A percentile compares a stretch with the other conserved stretches of the same genome.
These are phyloP conservation scores for Sardina pilchardus DNA, from an alignment of 2,113 vertebrate species.

Conservation along the genomic window DNA sequence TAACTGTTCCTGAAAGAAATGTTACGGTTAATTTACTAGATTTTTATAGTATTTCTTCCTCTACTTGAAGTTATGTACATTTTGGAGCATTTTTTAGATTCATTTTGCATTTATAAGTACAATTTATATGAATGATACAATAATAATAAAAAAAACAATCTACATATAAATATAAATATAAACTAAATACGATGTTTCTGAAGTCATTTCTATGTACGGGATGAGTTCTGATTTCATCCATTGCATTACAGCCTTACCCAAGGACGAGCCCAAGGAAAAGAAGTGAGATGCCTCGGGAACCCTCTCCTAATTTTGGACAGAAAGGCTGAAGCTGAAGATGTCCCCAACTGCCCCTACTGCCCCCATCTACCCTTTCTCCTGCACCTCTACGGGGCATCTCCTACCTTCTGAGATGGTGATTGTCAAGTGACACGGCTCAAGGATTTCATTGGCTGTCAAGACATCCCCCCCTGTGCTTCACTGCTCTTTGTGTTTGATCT, in stretches of 20 bases:
- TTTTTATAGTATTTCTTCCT: background rate
- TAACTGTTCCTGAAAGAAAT: background rate
- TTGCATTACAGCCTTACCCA: slow-evolving; percentile 63
- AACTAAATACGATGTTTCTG: background rate
- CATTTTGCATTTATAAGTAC: too few relatives aligned
- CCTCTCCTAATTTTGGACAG: background rate
- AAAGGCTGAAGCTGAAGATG: background rate
- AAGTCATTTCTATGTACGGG: background rate
- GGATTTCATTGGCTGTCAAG: slow-evolving; percentile 31
- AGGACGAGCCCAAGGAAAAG: slow-evolving; percentile 57
- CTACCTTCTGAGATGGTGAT: background rate
- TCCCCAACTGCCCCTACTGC: background rate
- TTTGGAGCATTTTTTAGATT: too few relatives aligned
- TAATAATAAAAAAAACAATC: too few relatives aligned
- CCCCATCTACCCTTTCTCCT: background rate
- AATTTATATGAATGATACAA: too few relatives aligned
- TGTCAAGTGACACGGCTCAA: slow-evolving; percentile 22
- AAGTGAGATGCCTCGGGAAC: slow-evolving; percentile 30
- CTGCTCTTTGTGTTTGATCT: background rate
- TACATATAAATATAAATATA: background rate
- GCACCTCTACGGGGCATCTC: background rate
- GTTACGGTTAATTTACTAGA: background rate
- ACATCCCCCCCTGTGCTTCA: background rate
- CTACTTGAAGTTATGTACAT: too few relatives aligned
- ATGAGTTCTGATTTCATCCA: background rate